Evolutionary conservation across 2,888 invertebrate species (phyloP), one percentile per base, ranked within the genome.

Genomic region (Spodoptera exigua): DNA sequence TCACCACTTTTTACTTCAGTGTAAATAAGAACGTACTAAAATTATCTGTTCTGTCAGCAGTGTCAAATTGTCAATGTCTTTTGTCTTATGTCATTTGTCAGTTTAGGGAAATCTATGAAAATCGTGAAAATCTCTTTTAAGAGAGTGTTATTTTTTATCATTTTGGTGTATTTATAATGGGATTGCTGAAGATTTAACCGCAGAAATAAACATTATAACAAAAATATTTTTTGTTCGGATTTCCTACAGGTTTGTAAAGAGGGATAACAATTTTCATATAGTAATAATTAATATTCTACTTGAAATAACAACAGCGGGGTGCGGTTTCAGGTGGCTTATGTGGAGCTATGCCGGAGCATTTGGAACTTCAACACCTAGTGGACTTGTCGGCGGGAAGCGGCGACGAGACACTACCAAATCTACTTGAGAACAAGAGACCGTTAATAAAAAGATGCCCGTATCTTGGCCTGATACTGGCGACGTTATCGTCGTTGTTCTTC

Each of bases 401-500:
- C 49, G 92, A 94, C 76, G 94, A 92, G 74, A 91, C 90, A 2
- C 64, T 90, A 64, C 89, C 92, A 56, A 92, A 93, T 82, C 82
- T 91, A 59, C 80, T 91, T 41, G 92, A 93, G 83, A 91, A 93
- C 83, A 89, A 95, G 69, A 85, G 92, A 63, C 94, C 94, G 27
- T 87, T 94, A 7, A 85, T 91, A 57, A 89, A 93, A 80, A 86
- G 94, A 80, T 97, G 96, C 81, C 97, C 98, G 0, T 98, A 97
- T 82, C 93, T 98, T 67, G 98, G 98, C 34, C 95, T 98, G 67
- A 93, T 98, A 71, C 92, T 98, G 54, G 98, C 98, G 13, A 97
- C 97, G 0, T 87, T 98, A 46, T 98, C 98, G 11, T 98, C 98
- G 13, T 91, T 98, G 47, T 98, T 98, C 88, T 98, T 98, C 88